Evolutionary conservation across 1,140 invertebrate genomes (phyloP).

Genomic region (Hyles euphorbiae): DNA sequence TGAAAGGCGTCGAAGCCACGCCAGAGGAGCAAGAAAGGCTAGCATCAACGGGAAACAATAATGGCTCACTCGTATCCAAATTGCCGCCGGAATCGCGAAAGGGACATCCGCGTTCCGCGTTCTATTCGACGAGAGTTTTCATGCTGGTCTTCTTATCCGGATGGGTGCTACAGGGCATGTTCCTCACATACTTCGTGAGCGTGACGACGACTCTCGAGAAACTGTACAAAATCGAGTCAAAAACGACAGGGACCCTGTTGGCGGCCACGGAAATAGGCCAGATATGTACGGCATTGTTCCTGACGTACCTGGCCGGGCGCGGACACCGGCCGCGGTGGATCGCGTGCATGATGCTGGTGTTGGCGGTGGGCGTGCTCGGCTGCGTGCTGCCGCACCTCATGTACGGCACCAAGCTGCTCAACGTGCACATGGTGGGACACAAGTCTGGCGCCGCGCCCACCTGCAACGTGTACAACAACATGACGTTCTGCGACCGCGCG

Average conservation of each 20-base stretch:
- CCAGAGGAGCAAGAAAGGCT: conserved; percentile 67
- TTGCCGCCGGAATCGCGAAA: conserved; percentile 32
- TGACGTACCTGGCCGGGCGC: conserved; percentile 95
- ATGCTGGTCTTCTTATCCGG: conserved; percentile 91
- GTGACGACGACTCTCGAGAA: conserved; percentile 98
- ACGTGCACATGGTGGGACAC: conserved; percentile 78
- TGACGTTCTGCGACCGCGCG: conserved; percentile 47
- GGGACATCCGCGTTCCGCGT: conserved; percentile 58
- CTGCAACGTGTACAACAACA: conserved; percentile 36
- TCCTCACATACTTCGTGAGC: conserved; percentile 96
- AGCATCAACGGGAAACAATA: conserved; percentile 62
- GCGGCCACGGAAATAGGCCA: conserved; percentile 97
- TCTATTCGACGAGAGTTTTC: conserved; percentile 93
- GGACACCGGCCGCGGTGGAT: conserved; percentile 98
- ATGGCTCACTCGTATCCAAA: conserved; percentile 67
- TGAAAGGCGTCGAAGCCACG: conserved; percentile 69
- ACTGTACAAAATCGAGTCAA: conserved; percentile 95
- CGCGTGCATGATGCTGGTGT: conserved; percentile 93
- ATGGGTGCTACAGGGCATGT: conserved; percentile 95
- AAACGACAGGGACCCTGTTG: conserved; percentile 94
- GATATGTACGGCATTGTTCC: conserved; percentile 89
- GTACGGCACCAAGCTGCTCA: conserved; percentile 84
- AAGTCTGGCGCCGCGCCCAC: conserved; percentile 64
- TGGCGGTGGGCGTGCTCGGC: conserved; percentile 90
- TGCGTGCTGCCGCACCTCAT: conserved; percentile 91